These are phyloP conservation scores for Camelus dromedarius DNA, from an alignment of 2,113 vertebrate genomes.

Conservation along the genomic window DNA sequence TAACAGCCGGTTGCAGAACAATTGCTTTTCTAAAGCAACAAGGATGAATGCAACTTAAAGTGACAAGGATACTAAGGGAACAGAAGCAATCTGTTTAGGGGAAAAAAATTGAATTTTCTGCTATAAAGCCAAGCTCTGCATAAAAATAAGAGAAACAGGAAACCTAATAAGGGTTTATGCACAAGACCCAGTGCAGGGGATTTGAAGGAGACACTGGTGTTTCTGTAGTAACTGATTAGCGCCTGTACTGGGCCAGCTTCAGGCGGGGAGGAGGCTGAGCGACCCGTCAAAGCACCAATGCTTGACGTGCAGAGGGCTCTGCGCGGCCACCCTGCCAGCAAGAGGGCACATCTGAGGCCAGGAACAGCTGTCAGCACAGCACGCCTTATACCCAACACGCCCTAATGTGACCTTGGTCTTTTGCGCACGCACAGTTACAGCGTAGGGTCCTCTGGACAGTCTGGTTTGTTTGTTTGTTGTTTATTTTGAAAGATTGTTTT, in stretches of 20 bases:
- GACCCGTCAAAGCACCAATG: fast-evolving
- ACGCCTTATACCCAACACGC: not conserved
- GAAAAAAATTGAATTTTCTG: not conserved
- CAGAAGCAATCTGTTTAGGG: not conserved
- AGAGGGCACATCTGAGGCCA: not conserved
- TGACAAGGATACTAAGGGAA: not conserved
- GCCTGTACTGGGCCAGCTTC: fast-evolving
- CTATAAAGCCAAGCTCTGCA: not conserved
- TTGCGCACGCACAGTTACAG: not conserved
- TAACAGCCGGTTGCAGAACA: fast-evolving
- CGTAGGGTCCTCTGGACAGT: not conserved
- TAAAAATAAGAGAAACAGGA: not conserved
- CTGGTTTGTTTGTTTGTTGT: not conserved
- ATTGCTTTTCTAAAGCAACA: not conserved
- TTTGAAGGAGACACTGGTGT: fast-evolving
- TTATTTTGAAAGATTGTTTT: not conserved
- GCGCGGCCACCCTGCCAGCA: not conserved
- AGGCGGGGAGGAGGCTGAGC: too few relatives aligned
- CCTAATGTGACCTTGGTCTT: not conserved
- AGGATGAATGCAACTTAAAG: not conserved
- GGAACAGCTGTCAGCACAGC: not conserved
- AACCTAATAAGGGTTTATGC: not conserved
- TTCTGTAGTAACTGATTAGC: not conserved
- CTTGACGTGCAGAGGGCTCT: not conserved
- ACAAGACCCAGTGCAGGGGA: fast-evolving